Evolutionary conservation across 1,140 invertebrate species (phyloP), one percentile per base, ranked within the genome.

Genomic region (Drosophila pseudoobscura): DNA sequence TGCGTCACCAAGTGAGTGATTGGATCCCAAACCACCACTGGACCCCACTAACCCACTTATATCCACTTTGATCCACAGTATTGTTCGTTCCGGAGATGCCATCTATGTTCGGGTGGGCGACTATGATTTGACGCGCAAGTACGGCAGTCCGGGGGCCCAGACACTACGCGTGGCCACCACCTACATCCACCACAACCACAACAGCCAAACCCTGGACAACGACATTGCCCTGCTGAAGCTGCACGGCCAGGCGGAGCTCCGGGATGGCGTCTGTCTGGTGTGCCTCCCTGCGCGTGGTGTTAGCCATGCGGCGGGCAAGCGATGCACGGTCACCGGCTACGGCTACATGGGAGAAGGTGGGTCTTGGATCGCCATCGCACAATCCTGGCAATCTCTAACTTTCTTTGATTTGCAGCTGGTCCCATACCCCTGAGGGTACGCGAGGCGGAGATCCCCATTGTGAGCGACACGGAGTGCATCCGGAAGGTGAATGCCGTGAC

Each of bases 161-260:
- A 98, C 97, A 0, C 92, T 97, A 13, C 92, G 96, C 17, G 96
- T 98, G 5, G 96, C 96, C 22, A 98, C 97, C 13, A 98, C 97
- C 0, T 98, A 98, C 91, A 98, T 98, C 49, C 98, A 99, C 91
- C 97, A 98, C 79, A 98, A 98, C 92, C 98, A 99, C 92, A 98
- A 99, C 91, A 97, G 96, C 69, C 97, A 98, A 92, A 99, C 98
- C 0, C 92, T 99, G 66, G 97, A 99, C 90, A 98, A 99, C 87
- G 98, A 99, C 88, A 98, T 99, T 71, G 98, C 98, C 0, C 91
- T 99, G 8, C 92, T 99, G 6, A 98, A 98, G 91, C 94, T 99
- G 6, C 95, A 97, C 74, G 96, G 96, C 0, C 97, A 98, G 90
- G 97, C 96, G 0, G 96, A 97, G 91, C 93, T 99, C 2, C 96